Evolutionary conservation across 2,113 vertebrate genomes (phyloP).

Genomic region (Hoplias malabaricus): DNA sequence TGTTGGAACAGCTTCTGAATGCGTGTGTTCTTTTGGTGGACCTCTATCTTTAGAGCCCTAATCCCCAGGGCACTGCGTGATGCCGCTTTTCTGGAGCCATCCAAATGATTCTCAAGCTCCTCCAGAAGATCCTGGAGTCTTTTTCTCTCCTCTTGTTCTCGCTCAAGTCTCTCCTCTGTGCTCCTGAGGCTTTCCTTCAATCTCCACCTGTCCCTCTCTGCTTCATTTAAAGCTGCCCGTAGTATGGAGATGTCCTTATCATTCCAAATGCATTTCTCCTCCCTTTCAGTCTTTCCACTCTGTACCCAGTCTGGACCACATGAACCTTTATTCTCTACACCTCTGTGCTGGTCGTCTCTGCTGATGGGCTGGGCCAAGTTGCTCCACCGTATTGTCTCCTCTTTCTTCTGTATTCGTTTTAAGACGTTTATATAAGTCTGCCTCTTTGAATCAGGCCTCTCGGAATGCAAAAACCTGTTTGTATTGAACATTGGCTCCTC

Average conservation of each 20-base stretch:
- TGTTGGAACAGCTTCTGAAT: slow-evolving; percentile 51
- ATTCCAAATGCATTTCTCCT: slow-evolving; percentile 56
- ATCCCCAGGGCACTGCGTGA: slow-evolving; percentile 20
- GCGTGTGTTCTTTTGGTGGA: slow-evolving; percentile 37
- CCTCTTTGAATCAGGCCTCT: slow-evolving; percentile 49
- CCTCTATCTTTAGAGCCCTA: slow-evolving; percentile 35
- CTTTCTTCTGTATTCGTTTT: slow-evolving; percentile 55
- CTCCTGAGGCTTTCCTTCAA: slow-evolving; percentile 53
- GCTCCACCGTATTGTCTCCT: slow-evolving; percentile 47
- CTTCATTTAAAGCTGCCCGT: slow-evolving; percentile 44
- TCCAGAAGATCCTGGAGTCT: slow-evolving; percentile 58
- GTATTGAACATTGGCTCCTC: slow-evolving; percentile 24
- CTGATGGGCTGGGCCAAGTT: slow-evolving; percentile 44
- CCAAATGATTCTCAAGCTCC: slow-evolving; percentile 51
- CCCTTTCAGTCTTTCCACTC: slow-evolving; percentile 14
- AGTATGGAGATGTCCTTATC: slow-evolving; percentile 53
- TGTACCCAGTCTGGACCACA: neutral
- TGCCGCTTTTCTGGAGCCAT: slow-evolving; percentile 46
- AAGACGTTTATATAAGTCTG: slow-evolving; percentile 44
- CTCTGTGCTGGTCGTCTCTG: slow-evolving; percentile 12
- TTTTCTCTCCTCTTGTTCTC: slow-evolving; percentile 50
- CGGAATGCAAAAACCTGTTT: slow-evolving; percentile 42
- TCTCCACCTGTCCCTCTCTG: slow-evolving; percentile 35
- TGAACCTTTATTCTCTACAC: neutral
- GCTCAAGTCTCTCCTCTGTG: slow-evolving; percentile 57